Conservation (phyloP, 2,113 vertebrate species). For the Emydocephalus ijimae region DNA sequence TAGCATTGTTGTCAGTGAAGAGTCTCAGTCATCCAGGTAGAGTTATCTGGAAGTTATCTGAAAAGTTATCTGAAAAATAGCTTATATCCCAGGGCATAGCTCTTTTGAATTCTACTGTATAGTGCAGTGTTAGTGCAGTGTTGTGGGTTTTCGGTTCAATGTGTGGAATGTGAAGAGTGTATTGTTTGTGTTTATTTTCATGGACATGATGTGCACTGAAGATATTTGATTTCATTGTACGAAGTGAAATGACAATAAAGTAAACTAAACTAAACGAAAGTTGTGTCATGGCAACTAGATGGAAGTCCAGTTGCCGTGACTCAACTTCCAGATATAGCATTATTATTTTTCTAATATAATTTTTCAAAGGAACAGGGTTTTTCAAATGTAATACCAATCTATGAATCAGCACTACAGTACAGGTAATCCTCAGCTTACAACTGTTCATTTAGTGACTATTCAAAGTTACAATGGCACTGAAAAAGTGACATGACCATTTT, state of each 20-base stretch:
- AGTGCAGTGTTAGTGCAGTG: no score
- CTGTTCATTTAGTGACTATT: neutral
- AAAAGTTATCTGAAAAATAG: no score
- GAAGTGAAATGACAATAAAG: no score
- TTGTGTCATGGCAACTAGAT: neutral
- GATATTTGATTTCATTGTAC: no score
- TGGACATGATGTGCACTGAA: no score
- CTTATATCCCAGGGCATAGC: no score
- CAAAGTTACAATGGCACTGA: neutral
- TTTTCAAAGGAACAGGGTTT: neutral
- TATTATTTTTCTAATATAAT: neutral
- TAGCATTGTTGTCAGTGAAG: neutral
- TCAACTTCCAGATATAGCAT: neutral
- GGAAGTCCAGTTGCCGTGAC: neutral
- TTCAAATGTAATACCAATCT: neutral
- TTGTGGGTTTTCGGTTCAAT: no score
- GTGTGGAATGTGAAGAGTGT: no score
- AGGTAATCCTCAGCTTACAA: neutral
- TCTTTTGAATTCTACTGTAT: no score
- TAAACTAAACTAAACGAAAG: neutral
- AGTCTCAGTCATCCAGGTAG: neutral
- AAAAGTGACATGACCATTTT: neutral
- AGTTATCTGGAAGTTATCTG: neutral
- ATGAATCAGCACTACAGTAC: neutral
- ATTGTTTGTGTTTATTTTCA: no score